phyloP scores from a whole-genome alignment of 2,113 vertebrate genomes.

The Mirza zaza region DNA sequence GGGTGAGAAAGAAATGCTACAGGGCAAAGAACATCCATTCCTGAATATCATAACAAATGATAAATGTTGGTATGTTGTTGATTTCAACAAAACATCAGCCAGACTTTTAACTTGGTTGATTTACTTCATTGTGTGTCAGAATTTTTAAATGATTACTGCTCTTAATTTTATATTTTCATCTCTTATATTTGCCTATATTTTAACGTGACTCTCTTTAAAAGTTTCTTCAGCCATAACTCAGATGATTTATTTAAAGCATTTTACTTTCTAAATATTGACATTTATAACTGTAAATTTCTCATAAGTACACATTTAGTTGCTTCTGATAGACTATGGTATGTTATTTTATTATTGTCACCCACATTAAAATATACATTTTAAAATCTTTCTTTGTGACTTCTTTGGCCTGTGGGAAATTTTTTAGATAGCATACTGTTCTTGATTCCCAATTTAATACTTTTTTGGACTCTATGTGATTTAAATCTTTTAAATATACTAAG shows the following conservation, averaged over 20 bases:
- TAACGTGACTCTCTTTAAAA: neutral
- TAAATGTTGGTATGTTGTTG: constrained; percentile 11
- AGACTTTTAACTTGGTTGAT: neutral
- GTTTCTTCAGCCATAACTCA: neutral
- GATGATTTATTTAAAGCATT: neutral
- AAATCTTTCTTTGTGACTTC: neutral
- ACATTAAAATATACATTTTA: neutral
- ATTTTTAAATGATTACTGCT: neutral
- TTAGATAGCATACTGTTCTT: neutral
- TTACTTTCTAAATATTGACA: neutral
- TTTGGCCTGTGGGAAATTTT: neutral
- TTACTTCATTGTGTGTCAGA: neutral
- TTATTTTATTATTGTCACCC: neutral
- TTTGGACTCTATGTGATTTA: neutral
- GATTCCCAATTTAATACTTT: neutral
- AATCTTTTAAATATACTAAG: neutral
- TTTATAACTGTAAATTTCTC: neutral
- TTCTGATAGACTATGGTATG: neutral
- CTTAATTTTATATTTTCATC: neutral
- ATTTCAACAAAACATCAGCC: neutral
- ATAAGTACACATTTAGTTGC: neutral
- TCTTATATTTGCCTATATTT: neutral
- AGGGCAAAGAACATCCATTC: neutral
- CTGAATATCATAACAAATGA: constrained; percentile 9
- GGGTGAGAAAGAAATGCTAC: constrained; percentile 28